Base-by-base conservation (phyloP, 2,797 vertebrate genomes). In the Clarias pachynema region DNA sequence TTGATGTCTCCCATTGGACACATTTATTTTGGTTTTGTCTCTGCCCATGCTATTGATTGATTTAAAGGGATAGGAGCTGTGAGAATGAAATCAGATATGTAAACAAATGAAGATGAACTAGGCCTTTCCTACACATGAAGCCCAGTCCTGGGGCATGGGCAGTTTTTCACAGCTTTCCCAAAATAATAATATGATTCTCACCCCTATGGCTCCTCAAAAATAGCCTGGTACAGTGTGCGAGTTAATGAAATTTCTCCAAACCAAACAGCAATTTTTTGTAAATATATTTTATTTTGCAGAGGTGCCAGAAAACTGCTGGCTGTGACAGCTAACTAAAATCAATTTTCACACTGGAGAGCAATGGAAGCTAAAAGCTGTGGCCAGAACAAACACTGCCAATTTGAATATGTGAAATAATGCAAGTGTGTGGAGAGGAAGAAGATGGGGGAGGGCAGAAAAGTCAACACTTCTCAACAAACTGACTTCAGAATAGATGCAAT, bases 241-340 rank as follows among this genome's bases (percentile, higher is more conserved):
- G 87, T 87, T 90, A 91, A 92, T 92, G 86, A 91, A 88, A 91
- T 91, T 89, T 88, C 79, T 87, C 86, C 85, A 83, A 89, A 90
- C 89, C 62, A 89, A 89, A 89, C 89, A 84, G 77, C 78, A 68
- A 85, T 87, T 82, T 86, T 89, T 89, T 87, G 49, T 87, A 89
- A 86, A 89, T 90, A 88, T 90, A 90, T 90, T 89, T 85, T 87
- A 89, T 89, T 89, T 85, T 81, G 86, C 89, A 90, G 82, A 89
- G 89, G 88, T 92, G 89, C 88, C 88, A 92, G 89, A 91, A 91
- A 89, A 86, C 87, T 89, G 81, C 85, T 84, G 84, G 87, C 89
- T 91, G 90, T 92, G 92, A 91, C 91, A 91, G 88, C 90, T 92
- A 89, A 92, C 91, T 90, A 86, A 91, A 93, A 92, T 91, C 89